Conservation (phyloP, 1,140 invertebrate genomes). For the Globodera ellingtonae region DNA sequence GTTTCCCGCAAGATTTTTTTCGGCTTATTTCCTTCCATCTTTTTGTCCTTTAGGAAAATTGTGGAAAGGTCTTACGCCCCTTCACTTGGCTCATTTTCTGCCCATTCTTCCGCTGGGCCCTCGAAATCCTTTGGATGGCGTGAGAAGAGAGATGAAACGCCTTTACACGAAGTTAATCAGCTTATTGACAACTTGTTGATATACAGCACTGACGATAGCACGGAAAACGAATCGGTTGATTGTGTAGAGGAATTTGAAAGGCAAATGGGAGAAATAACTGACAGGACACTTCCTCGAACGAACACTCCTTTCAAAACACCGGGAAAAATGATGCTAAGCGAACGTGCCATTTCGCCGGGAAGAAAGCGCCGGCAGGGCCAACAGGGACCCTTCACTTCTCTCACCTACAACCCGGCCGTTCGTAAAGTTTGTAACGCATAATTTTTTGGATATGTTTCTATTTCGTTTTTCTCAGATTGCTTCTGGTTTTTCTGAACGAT, state of each 20-base stretch:
- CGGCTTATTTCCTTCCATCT: no score
- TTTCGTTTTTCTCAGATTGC: no score
- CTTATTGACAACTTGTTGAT: not conserved
- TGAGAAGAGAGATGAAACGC: not conserved
- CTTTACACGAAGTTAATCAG: not conserved
- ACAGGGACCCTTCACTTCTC: not conserved
- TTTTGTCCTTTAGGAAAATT: no score
- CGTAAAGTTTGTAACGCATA: slow-evolving; percentile 1
- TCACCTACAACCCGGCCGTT: slow-evolving; percentile 8
- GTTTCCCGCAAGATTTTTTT: no score
- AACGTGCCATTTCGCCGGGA: not conserved
- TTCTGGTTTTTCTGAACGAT: no score
- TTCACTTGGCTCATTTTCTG: no score
- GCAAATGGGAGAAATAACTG: not conserved
- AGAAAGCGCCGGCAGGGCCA: not conserved
- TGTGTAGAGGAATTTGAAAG: not conserved
- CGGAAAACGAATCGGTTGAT: not conserved
- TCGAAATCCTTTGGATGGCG: not conserved
- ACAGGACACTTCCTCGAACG: not conserved
- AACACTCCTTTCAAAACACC: not conserved
- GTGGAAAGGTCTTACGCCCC: no score
- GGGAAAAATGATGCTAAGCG: not conserved
- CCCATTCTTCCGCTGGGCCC: no score
- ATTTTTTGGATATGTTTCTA: no score
- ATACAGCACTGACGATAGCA: not conserved